Evolutionary conservation across 2,888 invertebrate species (phyloP), one percentile per base, ranked within the genome.

Genomic region (Alloplasta piceator): DNA sequence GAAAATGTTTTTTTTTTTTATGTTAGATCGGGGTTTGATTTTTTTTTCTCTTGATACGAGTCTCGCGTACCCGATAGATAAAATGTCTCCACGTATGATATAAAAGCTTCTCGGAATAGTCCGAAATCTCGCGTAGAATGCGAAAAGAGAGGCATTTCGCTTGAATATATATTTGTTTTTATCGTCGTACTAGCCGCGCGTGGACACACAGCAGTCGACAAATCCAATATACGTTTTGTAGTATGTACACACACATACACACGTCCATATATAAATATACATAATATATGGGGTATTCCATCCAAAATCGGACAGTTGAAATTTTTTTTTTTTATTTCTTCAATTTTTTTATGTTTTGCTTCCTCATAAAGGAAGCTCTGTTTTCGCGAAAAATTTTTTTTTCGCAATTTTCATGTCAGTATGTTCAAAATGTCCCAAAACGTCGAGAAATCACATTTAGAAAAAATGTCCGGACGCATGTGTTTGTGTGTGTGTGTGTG

Each of bases 131-230:
- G 26, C 26, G 74, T 68, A 52, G 72, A 80, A 80, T 73, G 75
- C 71, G 73, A 78, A 77, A 70, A 64, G 12, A 26, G 26, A 50
- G 73, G 78, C 63, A 80, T 82, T 76, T 67, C 56, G 39, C 50
- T 56, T 64, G 77, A 67, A 83, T 77, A 73, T 81, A 75, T 82
- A 78, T 73, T 63, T 75, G 61, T 70, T 76, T 80, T 80, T 82
- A 71, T 72, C 71, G 68, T 43, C 61, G 52, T 64, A 38, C 56
- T 55, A 52, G 70, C 26, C 26, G 26, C 26, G 14, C 14, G 52
- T 52, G 12, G 43, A 43, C 43, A 43, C 10, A 43, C 7, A 9
- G 7, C 7, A 43, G 52, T 52, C 14, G 52, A 52, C 12, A 52
- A 52, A 52, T 52, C 14, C 14, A 52, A 52, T 52, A 52, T 14